A percentile compares a stretch with the other conserved stretches of the same genome.
phyloP scores from a whole-genome alignment of 2,797 vertebrate species.

The Arvicola amphibius region DNA sequence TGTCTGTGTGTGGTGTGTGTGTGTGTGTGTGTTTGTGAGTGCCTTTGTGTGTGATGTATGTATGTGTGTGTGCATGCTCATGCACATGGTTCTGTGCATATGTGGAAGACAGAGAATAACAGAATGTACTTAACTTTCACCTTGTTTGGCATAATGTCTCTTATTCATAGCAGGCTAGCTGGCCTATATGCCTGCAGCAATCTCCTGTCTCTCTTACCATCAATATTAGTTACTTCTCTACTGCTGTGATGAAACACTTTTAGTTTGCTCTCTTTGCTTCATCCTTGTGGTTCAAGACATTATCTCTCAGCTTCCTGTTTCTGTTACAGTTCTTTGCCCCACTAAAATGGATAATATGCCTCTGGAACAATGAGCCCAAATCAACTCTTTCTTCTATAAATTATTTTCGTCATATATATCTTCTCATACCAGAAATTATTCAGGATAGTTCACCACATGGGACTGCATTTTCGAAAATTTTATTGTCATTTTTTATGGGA shows the following conservation, averaged over 20 bases:
- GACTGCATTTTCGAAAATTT: background rate
- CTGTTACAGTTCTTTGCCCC: background rate
- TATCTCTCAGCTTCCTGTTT: background rate
- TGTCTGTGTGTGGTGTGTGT: no score
- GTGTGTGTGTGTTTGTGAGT: no score
- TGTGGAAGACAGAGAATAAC: background rate
- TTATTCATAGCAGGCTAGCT: background rate
- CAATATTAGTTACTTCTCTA: background rate
- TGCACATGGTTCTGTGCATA: no score
- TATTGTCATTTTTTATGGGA: no score
- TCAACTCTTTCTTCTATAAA: background rate
- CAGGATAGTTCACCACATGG: no score
- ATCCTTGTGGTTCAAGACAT: background rate
- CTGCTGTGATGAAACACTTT: no score
- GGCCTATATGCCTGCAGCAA: background rate
- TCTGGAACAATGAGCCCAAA: background rate
- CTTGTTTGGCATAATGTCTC: background rate
- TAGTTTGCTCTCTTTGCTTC: background rate
- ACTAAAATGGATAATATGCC: background rate
- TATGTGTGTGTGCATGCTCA: no score
- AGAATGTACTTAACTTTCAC: background rate
- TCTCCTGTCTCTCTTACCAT: background rate
- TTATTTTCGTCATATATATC: background rate
- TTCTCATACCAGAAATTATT: background rate
- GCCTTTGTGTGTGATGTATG: accelerated